Evolutionary conservation across 2,888 invertebrate species (phyloP).

Genomic region (Cosmopolites sordidus): DNA sequence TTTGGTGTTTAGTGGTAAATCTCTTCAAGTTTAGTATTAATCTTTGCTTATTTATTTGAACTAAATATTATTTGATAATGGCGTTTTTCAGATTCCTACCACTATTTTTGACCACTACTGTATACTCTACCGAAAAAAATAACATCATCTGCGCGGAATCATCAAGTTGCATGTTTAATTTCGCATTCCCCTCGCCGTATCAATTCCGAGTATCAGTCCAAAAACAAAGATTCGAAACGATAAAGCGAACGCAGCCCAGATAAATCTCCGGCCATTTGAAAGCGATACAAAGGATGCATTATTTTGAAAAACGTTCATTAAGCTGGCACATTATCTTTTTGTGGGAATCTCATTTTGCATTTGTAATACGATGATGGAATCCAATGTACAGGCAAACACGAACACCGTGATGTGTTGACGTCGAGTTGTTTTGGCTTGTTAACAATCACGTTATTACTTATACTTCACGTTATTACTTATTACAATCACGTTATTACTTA

Average conservation of each 20-base stretch:
- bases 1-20: no score
- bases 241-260: slow-evolving; percentile 22
- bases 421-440: no score
- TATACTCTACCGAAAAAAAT: no score
- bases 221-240: slow-evolving; percentile 18
- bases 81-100: no score
- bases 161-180: neutral
- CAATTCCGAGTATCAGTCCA: slow-evolving; percentile 23
- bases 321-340: slow-evolving; percentile 25
- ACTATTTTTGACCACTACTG: no score
- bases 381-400: slow-evolving; percentile 14
- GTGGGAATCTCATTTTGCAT: slow-evolving; percentile 27
- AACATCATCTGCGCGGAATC: neutral
- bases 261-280: slow-evolving; percentile 24
- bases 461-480: no score
- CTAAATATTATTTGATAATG: no score
- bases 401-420: neutral
- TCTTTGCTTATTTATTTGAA: no score
- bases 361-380: slow-evolving; percentile 24
- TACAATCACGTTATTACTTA: no score
- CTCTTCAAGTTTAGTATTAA: no score
- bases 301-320: slow-evolving; percentile 28
- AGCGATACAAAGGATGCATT: slow-evolving; percentile 26
- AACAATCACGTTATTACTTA: no score
- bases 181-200: slow-evolving; percentile 3